Evolutionary conservation across 2,888 invertebrate genomes (phyloP).

Genomic region (Ichneumoninae sp.): DNA sequence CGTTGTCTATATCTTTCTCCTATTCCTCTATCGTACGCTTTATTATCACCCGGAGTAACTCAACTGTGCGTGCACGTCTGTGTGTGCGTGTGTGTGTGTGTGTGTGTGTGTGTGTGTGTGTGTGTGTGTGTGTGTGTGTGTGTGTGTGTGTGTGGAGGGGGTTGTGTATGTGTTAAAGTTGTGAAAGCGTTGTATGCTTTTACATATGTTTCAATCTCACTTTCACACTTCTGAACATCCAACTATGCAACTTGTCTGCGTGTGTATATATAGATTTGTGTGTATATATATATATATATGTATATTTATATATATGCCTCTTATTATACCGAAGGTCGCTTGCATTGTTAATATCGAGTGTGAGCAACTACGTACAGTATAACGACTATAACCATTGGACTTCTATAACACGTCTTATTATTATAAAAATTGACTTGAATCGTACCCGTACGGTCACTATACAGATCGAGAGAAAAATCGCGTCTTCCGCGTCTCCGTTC

Average conservation of each 20-base stretch:
- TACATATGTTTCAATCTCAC: slow-evolving; percentile 23
- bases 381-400: slow-evolving; percentile 52
- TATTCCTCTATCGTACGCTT: slow-evolving; percentile 19
- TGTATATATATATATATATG: slow-evolving; percentile 39
- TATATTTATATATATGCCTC: slow-evolving; percentile 66
- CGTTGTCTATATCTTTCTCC: slow-evolving; percentile 37
- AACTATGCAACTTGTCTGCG: slow-evolving; percentile 55
- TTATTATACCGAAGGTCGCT: slow-evolving; percentile 66
- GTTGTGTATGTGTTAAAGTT: not conserved
- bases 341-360: slow-evolving; percentile 67
- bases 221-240: slow-evolving; percentile 21
- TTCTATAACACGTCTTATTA: slow-evolving; percentile 58
- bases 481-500: slow-evolving; percentile 30
- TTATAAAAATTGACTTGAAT: slow-evolving; percentile 76
- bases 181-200: slow-evolving; percentile 38
- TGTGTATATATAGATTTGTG: slow-evolving; percentile 60
- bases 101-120: not conserved
- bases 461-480: slow-evolving; percentile 38
- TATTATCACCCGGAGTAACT: slow-evolving; percentile 32
- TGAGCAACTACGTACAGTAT: slow-evolving; percentile 48
- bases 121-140: not conserved
- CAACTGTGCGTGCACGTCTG: slow-evolving; percentile 1
- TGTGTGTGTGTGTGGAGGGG: not conserved
- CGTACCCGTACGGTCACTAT: slow-evolving; percentile 64
- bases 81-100: not conserved